Base-by-base conservation (phyloP, 2,888 invertebrate species). In the Crematogaster levior region DNA sequence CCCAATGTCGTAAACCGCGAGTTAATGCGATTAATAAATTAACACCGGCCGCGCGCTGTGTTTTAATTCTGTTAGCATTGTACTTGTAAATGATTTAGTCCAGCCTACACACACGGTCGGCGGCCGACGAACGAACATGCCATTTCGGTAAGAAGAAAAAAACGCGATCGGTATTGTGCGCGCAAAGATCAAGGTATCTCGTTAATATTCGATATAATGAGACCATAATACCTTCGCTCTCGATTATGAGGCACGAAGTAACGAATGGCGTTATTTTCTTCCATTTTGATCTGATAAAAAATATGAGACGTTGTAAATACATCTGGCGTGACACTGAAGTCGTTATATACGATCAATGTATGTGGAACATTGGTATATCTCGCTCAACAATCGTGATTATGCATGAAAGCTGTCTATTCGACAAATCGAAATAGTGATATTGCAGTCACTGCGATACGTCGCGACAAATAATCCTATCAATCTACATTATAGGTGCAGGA, bases 401-500 rank as follows among this genome's bases (percentile, higher is more conserved):
- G 46, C 27, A 6, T 9, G 3, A n/a, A 53, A 24, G 24, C 46
- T 6, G 9, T 34, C 34, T 51, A 18, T 34, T 46, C 51, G 21
- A 21, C 61, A 21, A 61, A 21, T 63, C 7, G 40, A 15, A 53
- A 53, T 58, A 10, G n/a, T 1, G 15, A 65, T 18, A 48, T 65
- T 3, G 37, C n/a, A 34, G 12, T 12, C 43, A 18, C 24, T 12
- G 48, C 65, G 37, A 27, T 37, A 40, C 43, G 30, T 21, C n/a
- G 12, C 63, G 37, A 51, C 65, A 53, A n/a, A 48, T 51, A 40
- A 43, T 18, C 37, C 30, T 61, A 51, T 3, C 18, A 9, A 10
- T 15, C 51, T 86, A 37, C 72, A 51, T 84, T 30, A 1, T 79
- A 94, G 94, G 93, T 94, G 82, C 93, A 92, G 87, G 93, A 94